These are phyloP conservation scores for Onthophagus sagittarius DNA, from an alignment of 2,888 invertebrate genomes.

Conservation along the genomic window DNA sequence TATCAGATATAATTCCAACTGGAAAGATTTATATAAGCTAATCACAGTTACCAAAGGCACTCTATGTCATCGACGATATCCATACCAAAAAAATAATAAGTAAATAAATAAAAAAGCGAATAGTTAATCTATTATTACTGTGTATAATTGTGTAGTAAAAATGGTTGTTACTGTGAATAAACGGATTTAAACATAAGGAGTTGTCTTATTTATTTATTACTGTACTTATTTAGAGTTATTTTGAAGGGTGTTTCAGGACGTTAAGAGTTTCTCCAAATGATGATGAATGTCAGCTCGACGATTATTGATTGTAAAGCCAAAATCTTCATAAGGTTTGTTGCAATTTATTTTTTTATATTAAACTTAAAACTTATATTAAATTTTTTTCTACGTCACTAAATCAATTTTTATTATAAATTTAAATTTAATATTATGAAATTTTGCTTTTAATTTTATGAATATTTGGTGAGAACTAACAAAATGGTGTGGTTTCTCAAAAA, in stretches of 20 bases:
- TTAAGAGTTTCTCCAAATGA: no score
- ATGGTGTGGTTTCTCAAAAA: no score
- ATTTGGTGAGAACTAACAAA: no score
- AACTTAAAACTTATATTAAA: not conserved
- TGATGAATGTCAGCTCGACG: no score
- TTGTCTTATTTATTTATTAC: conserved; percentile 2
- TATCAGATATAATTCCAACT: not conserved
- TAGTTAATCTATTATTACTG: conserved; percentile 30
- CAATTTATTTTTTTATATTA: not conserved
- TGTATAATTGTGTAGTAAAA: conserved; percentile 47
- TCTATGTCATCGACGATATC: conserved; percentile 21
- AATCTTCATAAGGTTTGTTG: not conserved
- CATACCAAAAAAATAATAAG: conserved; percentile 34
- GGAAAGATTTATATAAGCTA: not conserved
- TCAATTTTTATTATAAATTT: no score
- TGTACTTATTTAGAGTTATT: no score
- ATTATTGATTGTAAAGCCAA: not conserved
- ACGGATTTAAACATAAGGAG: conserved; percentile 32
- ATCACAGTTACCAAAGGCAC: conserved; percentile 37
- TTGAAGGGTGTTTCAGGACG: no score
- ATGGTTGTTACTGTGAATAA: conserved; percentile 48
- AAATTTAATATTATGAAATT: no score
- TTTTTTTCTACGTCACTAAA: no score
- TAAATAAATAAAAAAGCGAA: not conserved
- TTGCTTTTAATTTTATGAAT: no score